Conservation (phyloP, 2,113 vertebrate species). For the Hucho hucho region DNA sequence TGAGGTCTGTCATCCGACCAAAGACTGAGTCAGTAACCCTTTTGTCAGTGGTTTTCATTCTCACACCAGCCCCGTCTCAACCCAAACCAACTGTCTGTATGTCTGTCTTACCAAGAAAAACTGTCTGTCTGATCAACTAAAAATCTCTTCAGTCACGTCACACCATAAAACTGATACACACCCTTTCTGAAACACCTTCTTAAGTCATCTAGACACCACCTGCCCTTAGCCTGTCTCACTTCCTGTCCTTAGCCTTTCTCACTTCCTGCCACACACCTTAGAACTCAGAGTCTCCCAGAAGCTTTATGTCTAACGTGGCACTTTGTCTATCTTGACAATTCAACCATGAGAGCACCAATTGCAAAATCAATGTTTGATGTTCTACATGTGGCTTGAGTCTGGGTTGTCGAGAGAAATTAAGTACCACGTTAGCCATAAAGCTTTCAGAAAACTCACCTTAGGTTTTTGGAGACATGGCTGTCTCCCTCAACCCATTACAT, state of each 20-base stretch:
- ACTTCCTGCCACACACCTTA: not conserved
- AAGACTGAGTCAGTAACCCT: slow-evolving; percentile 71
- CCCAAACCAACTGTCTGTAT: slow-evolving; percentile 33
- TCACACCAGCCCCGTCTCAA: slow-evolving; percentile 55
- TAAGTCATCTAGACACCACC: not conserved
- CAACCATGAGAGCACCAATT: no score
- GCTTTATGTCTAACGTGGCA: no score
- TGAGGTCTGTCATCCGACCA: slow-evolving; percentile 68
- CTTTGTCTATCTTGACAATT: no score
- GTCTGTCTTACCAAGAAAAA: slow-evolving; percentile 26
- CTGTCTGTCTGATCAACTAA: slow-evolving; percentile 22
- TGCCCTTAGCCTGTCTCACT: not conserved
- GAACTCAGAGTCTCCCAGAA: no score
- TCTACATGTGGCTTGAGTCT: no score
- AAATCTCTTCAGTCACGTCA: not conserved
- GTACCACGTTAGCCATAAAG: no score
- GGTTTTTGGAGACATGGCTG: not conserved
- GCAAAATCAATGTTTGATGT: no score
- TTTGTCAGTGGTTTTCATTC: slow-evolving; percentile 77
- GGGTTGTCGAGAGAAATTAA: no score
- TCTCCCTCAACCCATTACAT: not conserved
- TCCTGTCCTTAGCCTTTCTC: not conserved
- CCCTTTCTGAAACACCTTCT: slow-evolving; percentile 6
- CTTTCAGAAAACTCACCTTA: no score
- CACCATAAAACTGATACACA: not conserved